Base-by-base conservation (phyloP, 1,140 invertebrate species). In the Lucilia cuprina region DNA sequence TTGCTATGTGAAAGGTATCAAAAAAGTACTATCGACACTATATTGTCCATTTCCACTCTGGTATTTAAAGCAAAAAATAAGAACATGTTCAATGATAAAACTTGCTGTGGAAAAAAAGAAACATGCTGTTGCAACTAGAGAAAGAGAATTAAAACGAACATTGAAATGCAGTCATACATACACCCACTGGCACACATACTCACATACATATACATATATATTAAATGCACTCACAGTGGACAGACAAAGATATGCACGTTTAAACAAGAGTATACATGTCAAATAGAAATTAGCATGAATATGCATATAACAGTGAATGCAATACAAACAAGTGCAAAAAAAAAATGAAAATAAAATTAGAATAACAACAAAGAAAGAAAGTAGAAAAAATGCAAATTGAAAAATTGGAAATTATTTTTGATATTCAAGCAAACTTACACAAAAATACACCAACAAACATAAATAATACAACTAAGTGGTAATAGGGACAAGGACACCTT, bases 251-350 rank as follows among this genome's bases (percentile, higher is more conserved):
- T 5, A 65, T 65, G n/a, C 60, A 70, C 1, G 21, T 17, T n/a
- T 60, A 60, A 41, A 78, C n/a, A 78, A 78, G n/a, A 70, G 65
- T 19, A 80, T 77, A 77, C 77, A 80, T 80, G 77, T 80, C 77
- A 80, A 80, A 80, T 49, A n/a, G 41, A 80, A 80, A 80, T 80
- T 80, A 80, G 49, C 77, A 80, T 80, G 77, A 80, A 80, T 80
- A 49, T 80, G 77, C 41, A 78, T 35, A 3, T 3, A 41, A 5
- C 41, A 41, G 41, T 41, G 41, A 41, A 41, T 8, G 47, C 77
- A 80, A 50, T 17, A 80, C 2, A 12, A 80, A 80, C 77, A 80
- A 50, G n/a, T 10, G 17, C 35, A 80, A 21, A 25, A 47, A 77
- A 34, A 34, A 34, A 41, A 41, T 41, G 41, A 41, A 30, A 30